Evolutionary conservation across 2,113 vertebrate species (phyloP), one percentile per base, ranked within the genome.

Genomic region (Tiliqua scincoides): DNA sequence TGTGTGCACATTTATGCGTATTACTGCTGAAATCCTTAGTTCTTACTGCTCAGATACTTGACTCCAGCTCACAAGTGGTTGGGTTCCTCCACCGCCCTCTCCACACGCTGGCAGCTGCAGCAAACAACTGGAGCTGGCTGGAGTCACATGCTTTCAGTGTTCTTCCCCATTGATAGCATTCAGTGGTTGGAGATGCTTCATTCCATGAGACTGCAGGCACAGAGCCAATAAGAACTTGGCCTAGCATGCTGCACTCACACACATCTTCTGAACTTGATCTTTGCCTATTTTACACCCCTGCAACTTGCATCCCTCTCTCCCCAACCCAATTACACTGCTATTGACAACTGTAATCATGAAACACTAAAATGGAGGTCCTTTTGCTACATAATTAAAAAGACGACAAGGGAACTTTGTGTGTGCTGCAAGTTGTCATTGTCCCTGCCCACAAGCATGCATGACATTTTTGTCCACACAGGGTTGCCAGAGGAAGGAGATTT

Each of bases 401-500:
- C 17, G 2, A 18, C 14, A 37, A 71, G 70, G 18, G 35, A 21
- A 40, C 70, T 21, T 21, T 37, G 32, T 71, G 32, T 20, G 32
- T 21, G 18, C 20, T 37, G 18, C 20, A 37, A 40, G 32, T 37
- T 30, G 40, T 30, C 40, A 4, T 73, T n/a, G 54, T 72, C 27
- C 32, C 35, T 77, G 84, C 23, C 88, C 4, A 48, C 43, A 87
- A 92, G 91, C 73, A 84, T 83, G 54, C 0, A 86, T 43, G 80
- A 87, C 86, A 86, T 78, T 89, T 59, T 89, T 17, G 15, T 84
- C 80, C 89, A 85, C 15, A 40, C 67, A 76, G 65, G 76, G 81
- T 79, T 93, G 91, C 79, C 93, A 91, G 76, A 88, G 71, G 86
- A 91, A 71, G 84, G 90, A 87, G 84, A 1, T 87, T 80, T 7